phyloP scores from a whole-genome alignment of 2,888 invertebrate genomes.

The Venustoraphidia nigricollis region DNA sequence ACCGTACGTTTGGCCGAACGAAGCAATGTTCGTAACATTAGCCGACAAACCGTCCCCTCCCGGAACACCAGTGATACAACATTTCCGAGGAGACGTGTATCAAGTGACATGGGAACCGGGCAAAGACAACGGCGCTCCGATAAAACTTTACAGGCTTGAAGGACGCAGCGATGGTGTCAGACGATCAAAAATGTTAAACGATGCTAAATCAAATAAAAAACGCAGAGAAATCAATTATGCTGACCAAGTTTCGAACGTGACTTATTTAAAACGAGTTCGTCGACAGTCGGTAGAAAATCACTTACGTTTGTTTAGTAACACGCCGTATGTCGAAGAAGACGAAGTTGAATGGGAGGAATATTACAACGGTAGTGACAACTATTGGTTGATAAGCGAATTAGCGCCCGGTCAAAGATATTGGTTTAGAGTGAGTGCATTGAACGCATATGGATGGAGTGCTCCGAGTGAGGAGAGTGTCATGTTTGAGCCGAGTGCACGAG shows the following conservation, averaged over 20 bases:
- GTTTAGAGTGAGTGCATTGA: slow-evolving; percentile 65
- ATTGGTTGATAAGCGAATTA: slow-evolving; percentile 62
- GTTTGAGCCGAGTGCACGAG: slow-evolving; percentile 32
- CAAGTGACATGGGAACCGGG: slow-evolving; percentile 73
- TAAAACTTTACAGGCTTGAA: slow-evolving; percentile 61
- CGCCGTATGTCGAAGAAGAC: slow-evolving; percentile 40
- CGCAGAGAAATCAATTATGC: slow-evolving; percentile 12
- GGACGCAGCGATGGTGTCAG: slow-evolving; percentile 24
- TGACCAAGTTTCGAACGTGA: no score
- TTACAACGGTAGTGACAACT: slow-evolving; percentile 65
- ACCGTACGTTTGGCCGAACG: slow-evolving; percentile 55
- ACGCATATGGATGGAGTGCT: slow-evolving; percentile 68
- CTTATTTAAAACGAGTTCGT: no score
- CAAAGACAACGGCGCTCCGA: slow-evolving; percentile 58
- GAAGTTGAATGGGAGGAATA: slow-evolving; percentile 41
- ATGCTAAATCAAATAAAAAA: slow-evolving; percentile 9
- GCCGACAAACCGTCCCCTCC: slow-evolving; percentile 70
- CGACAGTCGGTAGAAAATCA: slow-evolving; percentile 1
- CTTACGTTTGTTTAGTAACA: slow-evolving; percentile 13
- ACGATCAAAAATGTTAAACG: slow-evolving; percentile 6
- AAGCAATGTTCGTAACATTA: slow-evolving; percentile 29
- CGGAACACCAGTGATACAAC: slow-evolving; percentile 56
- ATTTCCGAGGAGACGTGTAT: slow-evolving; percentile 54
- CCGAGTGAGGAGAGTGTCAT: slow-evolving; percentile 52
- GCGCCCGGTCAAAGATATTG: slow-evolving; percentile 44